These are phyloP conservation scores for Nymphalis c-album DNA, from an alignment of 2,888 invertebrate species.

Conservation along the genomic window DNA sequence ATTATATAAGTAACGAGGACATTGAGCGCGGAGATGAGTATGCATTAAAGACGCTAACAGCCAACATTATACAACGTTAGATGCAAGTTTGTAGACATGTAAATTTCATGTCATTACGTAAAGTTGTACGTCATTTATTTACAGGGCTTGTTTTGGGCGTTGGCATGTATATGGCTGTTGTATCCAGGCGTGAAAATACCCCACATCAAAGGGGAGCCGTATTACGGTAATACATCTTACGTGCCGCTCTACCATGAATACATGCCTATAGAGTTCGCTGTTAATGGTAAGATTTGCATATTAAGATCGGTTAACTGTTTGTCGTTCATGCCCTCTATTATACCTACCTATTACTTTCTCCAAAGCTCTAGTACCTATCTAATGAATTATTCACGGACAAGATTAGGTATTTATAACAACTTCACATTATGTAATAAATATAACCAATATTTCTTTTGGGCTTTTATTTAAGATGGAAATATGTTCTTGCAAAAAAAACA, in stretches of 20 bases:
- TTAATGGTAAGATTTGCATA: slow-evolving; percentile 80
- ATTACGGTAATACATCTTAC: slow-evolving; percentile 83
- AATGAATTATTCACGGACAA: too few relatives aligned
- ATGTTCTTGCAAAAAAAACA: too few relatives aligned
- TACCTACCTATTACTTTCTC: background rate
- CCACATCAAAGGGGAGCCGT: slow-evolving; percentile 85
- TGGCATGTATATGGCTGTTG: slow-evolving; percentile 86
- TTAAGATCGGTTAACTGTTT: too few relatives aligned
- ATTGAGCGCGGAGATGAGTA: too few relatives aligned
- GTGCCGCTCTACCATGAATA: slow-evolving; percentile 86
- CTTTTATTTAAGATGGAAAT: too few relatives aligned
- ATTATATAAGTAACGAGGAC: too few relatives aligned
- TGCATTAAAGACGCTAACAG: too few relatives aligned
- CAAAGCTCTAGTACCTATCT: too few relatives aligned
- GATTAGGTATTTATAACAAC: too few relatives aligned
- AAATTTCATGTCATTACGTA: slow-evolving; percentile 16
- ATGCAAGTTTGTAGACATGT: background rate
- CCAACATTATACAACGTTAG: too few relatives aligned
- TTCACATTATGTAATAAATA: too few relatives aligned
- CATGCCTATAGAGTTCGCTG: slow-evolving; percentile 87
- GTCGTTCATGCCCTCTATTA: background rate
- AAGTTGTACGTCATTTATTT: slow-evolving; percentile 19
- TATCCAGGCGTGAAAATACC: slow-evolving; percentile 86
- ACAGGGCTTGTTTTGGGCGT: slow-evolving; percentile 87
- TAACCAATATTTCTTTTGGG: too few relatives aligned